Evolutionary conservation across 2,888 invertebrate genomes (phyloP).

Genomic region (Oxycera nigricornis): DNA sequence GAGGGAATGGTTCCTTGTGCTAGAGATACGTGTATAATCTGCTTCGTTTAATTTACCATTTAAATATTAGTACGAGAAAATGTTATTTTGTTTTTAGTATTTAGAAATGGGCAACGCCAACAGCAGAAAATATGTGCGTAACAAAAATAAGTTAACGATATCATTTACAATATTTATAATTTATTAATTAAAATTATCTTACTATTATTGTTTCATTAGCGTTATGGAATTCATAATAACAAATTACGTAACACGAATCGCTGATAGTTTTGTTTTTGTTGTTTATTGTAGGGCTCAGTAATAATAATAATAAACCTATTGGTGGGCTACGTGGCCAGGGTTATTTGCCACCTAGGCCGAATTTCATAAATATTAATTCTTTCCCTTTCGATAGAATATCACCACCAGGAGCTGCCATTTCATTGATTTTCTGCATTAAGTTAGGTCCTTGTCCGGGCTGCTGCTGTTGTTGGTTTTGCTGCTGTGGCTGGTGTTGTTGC

Average conservation of each 20-base stretch:
- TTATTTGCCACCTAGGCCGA: slow-evolving; percentile 84
- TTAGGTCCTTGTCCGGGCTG: slow-evolving; percentile 66
- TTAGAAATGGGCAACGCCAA: slow-evolving; percentile 62
- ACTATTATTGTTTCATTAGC: slow-evolving; percentile 43
- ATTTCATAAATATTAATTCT: slow-evolving; percentile 93
- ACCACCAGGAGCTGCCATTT: slow-evolving; percentile 87
- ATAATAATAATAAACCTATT: slow-evolving; percentile 40
- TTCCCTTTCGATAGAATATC: slow-evolving; percentile 92
- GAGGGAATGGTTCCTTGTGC: slow-evolving; percentile 49
- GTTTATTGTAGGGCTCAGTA: slow-evolving; percentile 34
- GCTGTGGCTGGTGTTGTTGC: slow-evolving; percentile 58
- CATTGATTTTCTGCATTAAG: slow-evolving; percentile 88
- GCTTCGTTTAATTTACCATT: slow-evolving; percentile 30
- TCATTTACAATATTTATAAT: slow-evolving; percentile 40
- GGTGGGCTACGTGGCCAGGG: slow-evolving; percentile 59
- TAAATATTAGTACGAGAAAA: slow-evolving; percentile 39
- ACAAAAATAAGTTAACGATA: slow-evolving; percentile 53
- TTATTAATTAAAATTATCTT: slow-evolving; percentile 46
- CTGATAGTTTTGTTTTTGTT: slow-evolving; percentile 43
- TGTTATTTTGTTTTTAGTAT: slow-evolving; percentile 48
- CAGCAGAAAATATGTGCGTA: slow-evolving; percentile 62
- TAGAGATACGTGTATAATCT: slow-evolving; percentile 45
- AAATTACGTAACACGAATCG: slow-evolving; percentile 47
- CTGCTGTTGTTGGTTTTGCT: slow-evolving; percentile 62
- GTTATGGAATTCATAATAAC: slow-evolving; percentile 48